phyloP scores from a whole-genome alignment of 2,113 vertebrate genomes.

The Ellobius talpinus region DNA sequence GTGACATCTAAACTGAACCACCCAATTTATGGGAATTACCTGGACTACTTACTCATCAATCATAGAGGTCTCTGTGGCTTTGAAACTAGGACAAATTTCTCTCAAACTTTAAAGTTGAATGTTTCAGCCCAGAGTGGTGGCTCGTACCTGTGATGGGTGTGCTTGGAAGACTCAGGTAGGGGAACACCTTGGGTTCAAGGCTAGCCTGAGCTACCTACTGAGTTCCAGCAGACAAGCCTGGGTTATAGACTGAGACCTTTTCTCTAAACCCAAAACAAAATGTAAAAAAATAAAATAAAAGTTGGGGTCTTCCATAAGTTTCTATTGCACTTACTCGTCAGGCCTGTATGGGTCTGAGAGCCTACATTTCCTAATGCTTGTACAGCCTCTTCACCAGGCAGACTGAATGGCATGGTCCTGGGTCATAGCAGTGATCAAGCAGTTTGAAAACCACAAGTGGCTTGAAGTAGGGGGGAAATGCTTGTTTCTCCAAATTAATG shows the following conservation, averaged over 20 bases:
- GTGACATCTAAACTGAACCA: neutral
- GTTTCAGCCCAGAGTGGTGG: neutral
- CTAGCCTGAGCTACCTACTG: neutral
- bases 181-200: neutral
- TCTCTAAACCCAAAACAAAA: neutral
- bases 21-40: neutral
- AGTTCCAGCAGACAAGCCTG: neutral
- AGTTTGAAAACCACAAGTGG: slow-evolving; percentile 50
- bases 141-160: too few species aligned
- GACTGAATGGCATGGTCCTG: neutral
- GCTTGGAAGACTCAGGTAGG: neutral
- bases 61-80: neutral
- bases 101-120: neutral
- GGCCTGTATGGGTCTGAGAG: neutral
- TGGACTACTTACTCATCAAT: neutral
- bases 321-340: neutral
- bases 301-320: neutral
- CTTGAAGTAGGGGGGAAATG: slow-evolving; percentile 43
- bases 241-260: neutral
- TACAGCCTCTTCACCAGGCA: neutral
- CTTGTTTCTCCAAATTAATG: neutral
- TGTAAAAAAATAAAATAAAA: neutral
- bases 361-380: neutral
- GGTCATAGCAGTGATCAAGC: neutral
- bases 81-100: neutral